Evolutionary conservation across 1,140 invertebrate species (phyloP).

Genomic region (Neodiprion virginianus): DNA sequence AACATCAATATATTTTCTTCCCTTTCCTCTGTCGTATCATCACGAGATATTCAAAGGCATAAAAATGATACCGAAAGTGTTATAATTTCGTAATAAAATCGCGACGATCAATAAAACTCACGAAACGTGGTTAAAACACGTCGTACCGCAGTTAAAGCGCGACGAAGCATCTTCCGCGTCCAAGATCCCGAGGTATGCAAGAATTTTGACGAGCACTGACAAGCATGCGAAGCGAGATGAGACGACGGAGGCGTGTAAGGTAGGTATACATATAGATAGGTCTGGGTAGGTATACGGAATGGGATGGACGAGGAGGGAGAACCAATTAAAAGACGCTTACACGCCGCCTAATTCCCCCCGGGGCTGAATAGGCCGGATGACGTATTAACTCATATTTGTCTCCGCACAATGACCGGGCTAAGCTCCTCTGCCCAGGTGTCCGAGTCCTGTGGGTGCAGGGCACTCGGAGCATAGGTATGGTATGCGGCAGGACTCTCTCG

Average conservation of each 20-base stretch:
- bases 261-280: background rate
- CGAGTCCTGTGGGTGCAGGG: slow-evolving; percentile 23
- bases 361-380: slow-evolving; percentile 53
- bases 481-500: background rate
- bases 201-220: no score
- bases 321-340: slow-evolving; percentile 60
- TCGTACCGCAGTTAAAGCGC: no score
- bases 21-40: no score
- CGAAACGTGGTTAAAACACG: no score
- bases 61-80: no score
- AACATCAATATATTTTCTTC: no score
- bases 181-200: no score
- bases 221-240: background rate
- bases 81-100: no score
- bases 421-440: slow-evolving; percentile 54
- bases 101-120: no score
- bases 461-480: background rate
- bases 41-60: no score
- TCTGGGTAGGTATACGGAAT: background rate
- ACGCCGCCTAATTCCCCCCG: slow-evolving; percentile 48
- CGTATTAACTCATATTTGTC: slow-evolving; percentile 62
- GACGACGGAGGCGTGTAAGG: background rate
- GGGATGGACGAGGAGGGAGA: slow-evolving; percentile 20
- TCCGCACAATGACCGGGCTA: slow-evolving; percentile 52
- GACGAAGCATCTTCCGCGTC: no score